phyloP scores from a whole-genome alignment of 1,140 invertebrate species.

The Drosophila nigromelanica region DNA sequence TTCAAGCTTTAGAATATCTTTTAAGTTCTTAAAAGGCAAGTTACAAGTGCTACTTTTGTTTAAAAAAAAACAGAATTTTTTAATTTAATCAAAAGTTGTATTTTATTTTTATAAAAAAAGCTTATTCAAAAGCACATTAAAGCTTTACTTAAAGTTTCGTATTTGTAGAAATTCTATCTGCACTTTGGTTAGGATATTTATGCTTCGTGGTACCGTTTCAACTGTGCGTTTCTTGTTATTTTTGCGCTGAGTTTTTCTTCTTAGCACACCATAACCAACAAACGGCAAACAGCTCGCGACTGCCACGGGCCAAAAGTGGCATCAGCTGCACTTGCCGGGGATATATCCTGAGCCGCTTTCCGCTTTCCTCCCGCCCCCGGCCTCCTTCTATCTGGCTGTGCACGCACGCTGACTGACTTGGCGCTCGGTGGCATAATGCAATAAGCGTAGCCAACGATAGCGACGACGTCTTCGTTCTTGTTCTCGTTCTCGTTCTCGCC shows the following conservation, averaged over 20 bases:
- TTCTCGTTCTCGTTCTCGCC: constrained; percentile 16
- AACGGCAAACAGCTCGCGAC: constrained; percentile 70
- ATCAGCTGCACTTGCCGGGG: constrained; percentile 77
- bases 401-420: constrained; percentile 58
- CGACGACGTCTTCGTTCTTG: constrained; percentile 48
- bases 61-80: too few species aligned
- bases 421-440: constrained; percentile 61
- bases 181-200: constrained; percentile 30
- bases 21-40: too few species aligned
- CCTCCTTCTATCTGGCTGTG: constrained; percentile 32
- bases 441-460: constrained; percentile 74
- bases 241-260: constrained; percentile 32
- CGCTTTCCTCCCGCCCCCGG: not conserved
- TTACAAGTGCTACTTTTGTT: too few species aligned
- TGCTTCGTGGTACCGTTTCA: constrained; percentile 9
- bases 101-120: too few species aligned
- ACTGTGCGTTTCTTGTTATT: constrained; percentile 43
- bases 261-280: constrained; percentile 57
- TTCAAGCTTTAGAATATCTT: too few species aligned
- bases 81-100: too few species aligned
- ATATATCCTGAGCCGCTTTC: constrained; percentile 68
- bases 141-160: not conserved
- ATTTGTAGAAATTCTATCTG: not conserved
- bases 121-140: not conserved
- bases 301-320: constrained; percentile 78